These are phyloP conservation scores for Lasioglossum villosulum DNA, from an alignment of 2,888 invertebrate genomes.

Conservation along the genomic window DNA sequence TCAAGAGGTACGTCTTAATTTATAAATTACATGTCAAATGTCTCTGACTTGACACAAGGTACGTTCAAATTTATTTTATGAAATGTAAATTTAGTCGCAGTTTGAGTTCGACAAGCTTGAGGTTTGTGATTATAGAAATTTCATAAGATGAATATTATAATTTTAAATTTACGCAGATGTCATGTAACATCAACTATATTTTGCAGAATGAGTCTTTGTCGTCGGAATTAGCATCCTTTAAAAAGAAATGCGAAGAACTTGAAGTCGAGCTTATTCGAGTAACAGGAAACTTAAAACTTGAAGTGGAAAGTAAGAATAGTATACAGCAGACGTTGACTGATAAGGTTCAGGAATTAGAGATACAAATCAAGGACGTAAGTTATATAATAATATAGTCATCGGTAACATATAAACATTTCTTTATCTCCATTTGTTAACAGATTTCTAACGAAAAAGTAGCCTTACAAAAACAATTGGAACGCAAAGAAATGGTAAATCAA, in stretches of 20 bases:
- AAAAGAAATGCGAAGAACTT: conserved; percentile 82
- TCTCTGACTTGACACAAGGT: conserved; percentile 14
- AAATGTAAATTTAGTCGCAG: conserved; percentile 68
- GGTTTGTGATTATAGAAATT: conserved; percentile 68
- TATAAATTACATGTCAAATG: conserved; percentile 43
- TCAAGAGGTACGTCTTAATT: conserved; percentile 80
- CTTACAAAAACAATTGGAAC: conserved; percentile 77
- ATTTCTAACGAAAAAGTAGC: conserved; percentile 73
- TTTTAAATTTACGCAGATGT: not conserved
- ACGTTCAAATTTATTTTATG: conserved; percentile 50
- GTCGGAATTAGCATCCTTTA: conserved; percentile 83
- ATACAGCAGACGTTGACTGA: conserved; percentile 86
- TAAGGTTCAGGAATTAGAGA: conserved; percentile 85
- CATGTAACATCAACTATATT: conserved; percentile 13
- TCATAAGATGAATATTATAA: conserved; percentile 12
- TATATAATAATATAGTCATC: not conserved
- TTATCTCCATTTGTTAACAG: conserved; percentile 58
- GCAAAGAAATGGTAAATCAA: conserved; percentile 79
- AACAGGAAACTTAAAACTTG: conserved; percentile 79
- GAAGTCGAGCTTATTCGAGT: conserved; percentile 79
- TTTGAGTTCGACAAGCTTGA: conserved; percentile 78
- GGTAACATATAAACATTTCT: conserved; percentile 1
- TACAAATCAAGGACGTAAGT: conserved; percentile 87
- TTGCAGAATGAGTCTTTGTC: conserved; percentile 83
- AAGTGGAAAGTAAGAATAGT: conserved; percentile 85